These are phyloP conservation scores for Borostomias antarcticus DNA, from an alignment of 2,797 vertebrate species.

Conservation along the genomic window DNA sequence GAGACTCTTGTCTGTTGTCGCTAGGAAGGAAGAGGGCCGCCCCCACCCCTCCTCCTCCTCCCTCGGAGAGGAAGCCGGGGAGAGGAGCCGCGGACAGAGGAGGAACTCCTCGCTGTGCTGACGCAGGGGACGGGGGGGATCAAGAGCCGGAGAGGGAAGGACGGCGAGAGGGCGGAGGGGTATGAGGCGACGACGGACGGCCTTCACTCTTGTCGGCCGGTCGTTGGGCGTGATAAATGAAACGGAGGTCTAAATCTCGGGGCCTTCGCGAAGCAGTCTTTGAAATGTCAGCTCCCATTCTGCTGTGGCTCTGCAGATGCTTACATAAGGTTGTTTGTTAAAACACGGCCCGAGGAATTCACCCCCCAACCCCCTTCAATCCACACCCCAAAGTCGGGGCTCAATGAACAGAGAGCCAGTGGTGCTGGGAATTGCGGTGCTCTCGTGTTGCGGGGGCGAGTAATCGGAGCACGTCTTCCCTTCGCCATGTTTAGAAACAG, in stretches of 20 bases:
- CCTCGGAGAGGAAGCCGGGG: conserved; percentile 35
- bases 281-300: conserved; percentile 75
- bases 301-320: conserved; percentile 72
- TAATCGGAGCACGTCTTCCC: conserved; percentile 53
- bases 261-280: conserved; percentile 64
- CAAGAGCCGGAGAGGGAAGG: conserved; percentile 23
- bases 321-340: conserved; percentile 72
- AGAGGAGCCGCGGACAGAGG: conserved; percentile 41
- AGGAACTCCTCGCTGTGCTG: conserved; percentile 35
- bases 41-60: conserved; percentile 28
- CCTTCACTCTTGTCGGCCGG: conserved; percentile 76
- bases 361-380: conserved; percentile 17
- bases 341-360: conserved; percentile 56
- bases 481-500: conserved; percentile 53
- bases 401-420: conserved; percentile 37
- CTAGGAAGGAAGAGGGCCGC: conserved; percentile 58
- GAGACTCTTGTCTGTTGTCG: conserved; percentile 72
- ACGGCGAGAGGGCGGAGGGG: conserved; percentile 29
- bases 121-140: conserved; percentile 28
- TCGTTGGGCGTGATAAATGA: conserved; percentile 75
- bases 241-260: conserved; percentile 61
- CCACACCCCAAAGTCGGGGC: conserved; percentile 36
- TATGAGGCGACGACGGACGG: conserved; percentile 69
- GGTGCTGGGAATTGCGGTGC: conserved; percentile 39
- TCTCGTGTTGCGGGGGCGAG: conserved; percentile 54